phyloP scores from a whole-genome alignment of 1,140 invertebrate species.

The Drosophila santomea region DNA sequence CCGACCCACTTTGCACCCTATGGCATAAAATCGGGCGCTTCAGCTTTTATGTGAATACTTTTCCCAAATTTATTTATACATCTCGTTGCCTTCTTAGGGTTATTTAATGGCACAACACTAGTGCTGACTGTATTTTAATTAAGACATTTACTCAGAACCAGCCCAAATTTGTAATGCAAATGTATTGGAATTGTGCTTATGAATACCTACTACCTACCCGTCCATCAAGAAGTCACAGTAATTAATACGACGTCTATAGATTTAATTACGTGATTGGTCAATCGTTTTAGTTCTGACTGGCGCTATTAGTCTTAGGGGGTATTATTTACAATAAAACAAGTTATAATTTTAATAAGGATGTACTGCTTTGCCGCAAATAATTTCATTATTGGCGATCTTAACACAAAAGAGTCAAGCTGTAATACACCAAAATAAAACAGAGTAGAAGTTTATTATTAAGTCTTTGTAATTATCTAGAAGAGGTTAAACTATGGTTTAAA shows the following conservation, averaged over 20 bases:
- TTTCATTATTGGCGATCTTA: constrained; percentile 55
- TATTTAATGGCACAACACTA: constrained; percentile 54
- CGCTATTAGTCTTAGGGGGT: constrained; percentile 22
- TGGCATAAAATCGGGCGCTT: constrained; percentile 39
- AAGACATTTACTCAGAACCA: constrained; percentile 28
- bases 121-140: constrained; percentile 52
- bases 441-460: no score
- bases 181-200: constrained; percentile 22
- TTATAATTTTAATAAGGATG: constrained; percentile 56
- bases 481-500: no score
- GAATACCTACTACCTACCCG: constrained; percentile 2
- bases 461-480: no score
- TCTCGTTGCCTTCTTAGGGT: constrained; percentile 23
- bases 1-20: constrained; percentile 5
- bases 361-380: constrained; percentile 20
- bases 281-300: neutral
- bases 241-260: constrained; percentile 30
- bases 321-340: neutral
- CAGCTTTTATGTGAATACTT: constrained; percentile 60
- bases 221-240: constrained; percentile 18
- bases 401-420: constrained; percentile 2
- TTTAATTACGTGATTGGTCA: constrained; percentile 30
- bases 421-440: neutral
- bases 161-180: constrained; percentile 35
- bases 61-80: constrained; percentile 67